Base-by-base conservation (phyloP, 2,888 invertebrate species). In the Thymelicus acteon region DNA sequence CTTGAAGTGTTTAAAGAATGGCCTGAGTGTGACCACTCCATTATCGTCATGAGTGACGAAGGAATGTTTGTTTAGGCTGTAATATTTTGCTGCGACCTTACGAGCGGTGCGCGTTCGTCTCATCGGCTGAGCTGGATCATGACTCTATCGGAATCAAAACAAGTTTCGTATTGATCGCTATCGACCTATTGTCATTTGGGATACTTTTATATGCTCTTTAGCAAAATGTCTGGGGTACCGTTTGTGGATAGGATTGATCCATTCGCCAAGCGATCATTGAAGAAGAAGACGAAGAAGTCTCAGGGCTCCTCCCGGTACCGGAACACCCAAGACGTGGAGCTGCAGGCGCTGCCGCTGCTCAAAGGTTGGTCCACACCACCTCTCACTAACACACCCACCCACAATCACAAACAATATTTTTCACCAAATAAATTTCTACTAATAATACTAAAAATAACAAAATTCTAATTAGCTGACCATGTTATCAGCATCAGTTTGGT, bases 161-260 rank as follows among this genome's bases (percentile, higher is more conserved):
- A 93, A 91, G 86, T 87, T 85, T 89, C 86, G 86, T 88, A 93
- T 92, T 94, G 89, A 94, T 92, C 84, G 88, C 86, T 87, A 84
- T 92, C 87, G 91, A 89, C 87, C 81, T 91, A 87, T 92, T 86
- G 89, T 91, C 92, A 91, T 85, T 91, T 90, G 90, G 92, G 89
- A 91, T 91, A 91, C 87, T 93, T 90, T 89, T 88, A 86, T 87
- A 91, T 71, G 71, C 71, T 71, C 65, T 71, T 86, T 87, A 85
- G 84, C 92, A 94, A 94, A 89, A 95, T 95, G 96, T 94, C 94
- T 93, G 96, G 97, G 95, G 96, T 96, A 95, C 96, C 97, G 92
- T 98, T 99, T 95, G 98, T 99, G 95, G 99, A 99, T 96, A 97
- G 99, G 94, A 99, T 99, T 95, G 99, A 99, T 95, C 99, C 99